Evolutionary conservation across 1,140 invertebrate genomes (phyloP), one percentile per base, ranked within the genome.

Genomic region (Brachionus angularis): DNA sequence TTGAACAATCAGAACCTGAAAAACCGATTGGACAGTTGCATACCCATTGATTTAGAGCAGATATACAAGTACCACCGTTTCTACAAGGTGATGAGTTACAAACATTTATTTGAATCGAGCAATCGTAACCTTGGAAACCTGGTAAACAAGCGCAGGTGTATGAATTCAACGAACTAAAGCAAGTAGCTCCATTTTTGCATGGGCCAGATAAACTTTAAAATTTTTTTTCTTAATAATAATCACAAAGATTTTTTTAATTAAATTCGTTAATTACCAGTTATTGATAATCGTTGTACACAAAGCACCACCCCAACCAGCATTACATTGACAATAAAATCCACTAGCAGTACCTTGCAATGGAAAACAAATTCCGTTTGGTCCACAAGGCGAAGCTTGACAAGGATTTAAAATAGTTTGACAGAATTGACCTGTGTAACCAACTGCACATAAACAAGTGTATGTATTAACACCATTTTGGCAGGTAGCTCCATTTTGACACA

Each of bases 141-240:
- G 87, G 84, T n/a, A 89, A 88, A 76, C 91, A 95, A 23, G 84
- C 86, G 82, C 91, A 95, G 73, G 86, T 85, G 83, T 89, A 93
- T 46, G 86, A 86, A 73, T 87, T 85, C 12, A 86, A 84, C 1
- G 87, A 78, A 0, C 89, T 62, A n/a, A 36, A 85, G 75, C 91
- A 93, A 0, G 89, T 91, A 2, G 89, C 91, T 0, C 89, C 89
- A 75, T 93, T 91, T 42, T 85, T 76, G 76, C 91, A 94, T 0
- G 91, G 91, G 39, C 16, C 27, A 10, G 67, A 67, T 33, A 44
- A 29, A 67, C 49, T 52, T 52, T n/a, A 52, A 52, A n/a, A n/a
- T 46, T 46, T 16, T 16, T 14, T 46, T 46, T 16, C 4, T 46
- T 3, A 14, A 46, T 46, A 46, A 46, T 16, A 46, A 16, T 5